Evolutionary conservation across 2,797 vertebrate genomes (phyloP).

Genomic region (Xenopus petersii): DNA sequence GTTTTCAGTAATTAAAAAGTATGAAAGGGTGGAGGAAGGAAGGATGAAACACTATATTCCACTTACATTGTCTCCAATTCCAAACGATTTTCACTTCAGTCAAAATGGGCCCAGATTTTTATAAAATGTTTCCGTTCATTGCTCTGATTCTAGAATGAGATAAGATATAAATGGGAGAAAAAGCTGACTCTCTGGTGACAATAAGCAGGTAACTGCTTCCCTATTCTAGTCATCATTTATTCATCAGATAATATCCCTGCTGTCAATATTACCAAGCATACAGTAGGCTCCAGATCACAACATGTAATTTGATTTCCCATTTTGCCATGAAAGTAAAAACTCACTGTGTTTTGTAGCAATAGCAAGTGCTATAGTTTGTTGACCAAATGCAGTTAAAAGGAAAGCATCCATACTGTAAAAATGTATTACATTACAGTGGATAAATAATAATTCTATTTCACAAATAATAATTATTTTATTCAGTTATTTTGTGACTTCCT

Average conservation of each 20-base stretch:
- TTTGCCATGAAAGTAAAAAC: neutral
- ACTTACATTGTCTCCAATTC: constrained; percentile 18
- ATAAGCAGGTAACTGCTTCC: neutral
- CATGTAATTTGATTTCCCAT: neutral
- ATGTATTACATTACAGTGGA: no score
- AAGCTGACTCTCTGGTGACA: constrained; percentile 16
- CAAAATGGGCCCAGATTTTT: constrained; percentile 23
- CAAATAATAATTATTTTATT: no score
- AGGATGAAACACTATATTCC: constrained; percentile 8
- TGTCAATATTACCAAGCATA: constrained; percentile 21
- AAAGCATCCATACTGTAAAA: no score
- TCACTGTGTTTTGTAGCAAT: neutral
- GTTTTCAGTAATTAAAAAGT: constrained; percentile 46
- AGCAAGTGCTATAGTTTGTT: no score
- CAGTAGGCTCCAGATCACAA: neutral
- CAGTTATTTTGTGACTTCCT: no score
- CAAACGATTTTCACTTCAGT: constrained; percentile 20
- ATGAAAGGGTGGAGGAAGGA: constrained; percentile 16
- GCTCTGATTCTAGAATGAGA: constrained; percentile 25
- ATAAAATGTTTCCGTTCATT: constrained; percentile 12
- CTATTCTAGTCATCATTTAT: constrained; percentile 20
- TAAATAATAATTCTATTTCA: no score
- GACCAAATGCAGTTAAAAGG: no score
- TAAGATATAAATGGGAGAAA: constrained; percentile 11
- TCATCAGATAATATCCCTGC: constrained; percentile 25